A percentile compares a stretch with the other conserved stretches of the same genome.
These are phyloP conservation scores for Malachius bipustulatus DNA, from an alignment of 2,888 invertebrate species.

Conservation along the genomic window DNA sequence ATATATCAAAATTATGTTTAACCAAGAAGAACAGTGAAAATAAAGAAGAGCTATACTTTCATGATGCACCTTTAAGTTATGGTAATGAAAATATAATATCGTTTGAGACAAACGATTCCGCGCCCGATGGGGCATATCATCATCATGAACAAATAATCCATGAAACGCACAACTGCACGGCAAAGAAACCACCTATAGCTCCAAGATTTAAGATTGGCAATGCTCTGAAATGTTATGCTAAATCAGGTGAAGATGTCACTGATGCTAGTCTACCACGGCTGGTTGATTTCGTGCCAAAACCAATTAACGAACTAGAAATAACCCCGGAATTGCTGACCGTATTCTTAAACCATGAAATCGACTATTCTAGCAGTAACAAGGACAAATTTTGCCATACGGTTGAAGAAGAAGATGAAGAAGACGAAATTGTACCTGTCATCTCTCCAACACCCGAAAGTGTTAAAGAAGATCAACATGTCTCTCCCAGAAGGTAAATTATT, in stretches of 20 bases:
- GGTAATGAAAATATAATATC: slow-evolving; percentile 34
- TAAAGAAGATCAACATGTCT: no score
- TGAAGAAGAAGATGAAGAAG: no score
- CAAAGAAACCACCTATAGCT: slow-evolving; percentile 28
- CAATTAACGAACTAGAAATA: slow-evolving; percentile 34
- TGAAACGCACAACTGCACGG: no score
- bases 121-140: no score
- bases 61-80: slow-evolving; percentile 35
- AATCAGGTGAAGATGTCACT: slow-evolving; percentile 22
- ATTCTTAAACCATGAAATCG: no score
- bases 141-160: no score
- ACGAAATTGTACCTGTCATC: no score
- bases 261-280: slow-evolving; percentile 46
- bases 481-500: no score
- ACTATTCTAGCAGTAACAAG: no score
- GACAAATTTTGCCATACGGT: no score
- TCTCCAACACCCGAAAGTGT: no score
- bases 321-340: no score
- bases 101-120: slow-evolving; percentile 28
- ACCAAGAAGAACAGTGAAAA: slow-evolving; percentile 8
- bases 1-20: slow-evolving; percentile 33
- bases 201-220: slow-evolving; percentile 33
- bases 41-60: slow-evolving; percentile 27
- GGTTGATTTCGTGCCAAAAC: slow-evolving; percentile 61
- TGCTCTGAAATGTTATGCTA: slow-evolving; percentile 8